Percentiles rank a stretch among this genome's conserved stretches.
Evolutionary conservation across 1,140 invertebrate species (phyloP).

Genomic region (Oryctes rhinoceros): DNA sequence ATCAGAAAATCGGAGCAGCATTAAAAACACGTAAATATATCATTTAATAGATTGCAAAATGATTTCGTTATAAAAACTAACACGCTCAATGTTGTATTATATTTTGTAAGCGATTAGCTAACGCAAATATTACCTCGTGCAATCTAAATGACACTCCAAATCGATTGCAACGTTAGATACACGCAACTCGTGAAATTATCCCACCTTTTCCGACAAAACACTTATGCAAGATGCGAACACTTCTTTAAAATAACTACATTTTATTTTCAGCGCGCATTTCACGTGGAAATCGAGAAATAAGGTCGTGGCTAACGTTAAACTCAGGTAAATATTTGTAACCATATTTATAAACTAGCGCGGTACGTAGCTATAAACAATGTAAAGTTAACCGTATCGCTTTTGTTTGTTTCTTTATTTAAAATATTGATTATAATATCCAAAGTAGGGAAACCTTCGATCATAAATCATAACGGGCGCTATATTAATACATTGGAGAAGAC

Average conservation of each 20-base stretch:
- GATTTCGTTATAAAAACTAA: not conserved
- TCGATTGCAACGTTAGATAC: not conserved
- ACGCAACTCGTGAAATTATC: not conserved
- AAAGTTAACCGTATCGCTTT: not conserved
- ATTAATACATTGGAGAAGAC: too few species aligned
- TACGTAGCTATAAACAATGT: not conserved
- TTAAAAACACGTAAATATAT: not conserved
- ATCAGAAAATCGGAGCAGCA: not conserved
- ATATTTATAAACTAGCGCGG: slow-evolving; percentile 6
- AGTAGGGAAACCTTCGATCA: too few species aligned
- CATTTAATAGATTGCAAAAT: not conserved
- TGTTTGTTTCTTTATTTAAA: not conserved
- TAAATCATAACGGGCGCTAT: too few species aligned
- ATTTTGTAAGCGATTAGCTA: not conserved
- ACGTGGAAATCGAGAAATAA: slow-evolving; percentile 18
- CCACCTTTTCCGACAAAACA: not conserved
- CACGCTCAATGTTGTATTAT: not conserved
- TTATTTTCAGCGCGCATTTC: slow-evolving; percentile 18
- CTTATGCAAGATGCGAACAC: not conserved
- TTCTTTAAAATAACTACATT: not conserved
- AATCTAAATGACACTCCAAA: not conserved
- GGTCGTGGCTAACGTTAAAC: not conserved
- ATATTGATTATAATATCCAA: too few species aligned
- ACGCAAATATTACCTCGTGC: too few species aligned
- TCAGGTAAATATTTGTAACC: slow-evolving; percentile 7